Percentiles rank a stretch among this genome's conserved stretches.
Conservation (phyloP, 2,113 vertebrate species). For the Nothobranchius furzeri region DNA sequence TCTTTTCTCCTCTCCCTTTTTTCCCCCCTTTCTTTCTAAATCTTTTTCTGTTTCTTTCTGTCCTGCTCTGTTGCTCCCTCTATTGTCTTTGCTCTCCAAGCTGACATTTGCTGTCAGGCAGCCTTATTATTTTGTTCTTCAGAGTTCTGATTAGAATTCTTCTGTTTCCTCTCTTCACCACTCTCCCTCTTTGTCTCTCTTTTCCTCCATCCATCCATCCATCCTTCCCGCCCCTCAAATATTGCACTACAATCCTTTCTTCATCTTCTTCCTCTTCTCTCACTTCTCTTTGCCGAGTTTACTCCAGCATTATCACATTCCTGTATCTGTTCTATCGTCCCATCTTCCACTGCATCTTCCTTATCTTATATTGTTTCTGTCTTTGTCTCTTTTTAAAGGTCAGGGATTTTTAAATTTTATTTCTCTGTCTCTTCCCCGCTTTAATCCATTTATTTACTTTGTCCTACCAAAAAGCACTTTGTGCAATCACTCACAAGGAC, state of each 20-base stretch:
- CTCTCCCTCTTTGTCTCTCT: slow-evolving; percentile 29
- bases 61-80: slow-evolving; percentile 39
- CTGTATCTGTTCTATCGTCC: slow-evolving; percentile 38
- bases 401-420: slow-evolving; percentile 23
- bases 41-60: slow-evolving; percentile 13
- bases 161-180: slow-evolving; percentile 32
- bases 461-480: slow-evolving; percentile 49
- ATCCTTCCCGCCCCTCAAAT: slow-evolving; percentile 28
- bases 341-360: slow-evolving; percentile 48
- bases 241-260: slow-evolving; percentile 32
- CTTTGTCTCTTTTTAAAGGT: slow-evolving; percentile 64
- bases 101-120: slow-evolving; percentile 78
- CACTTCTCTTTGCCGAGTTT: slow-evolving; percentile 49
- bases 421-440: not conserved
- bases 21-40: not conserved
- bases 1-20: slow-evolving; percentile 7
- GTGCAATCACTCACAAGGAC: slow-evolving; percentile 62
- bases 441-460: not conserved
- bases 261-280: slow-evolving; percentile 17
- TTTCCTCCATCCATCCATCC: slow-evolving; percentile 19
- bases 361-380: slow-evolving; percentile 34
- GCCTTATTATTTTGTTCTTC: slow-evolving; percentile 78
- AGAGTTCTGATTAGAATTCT: slow-evolving; percentile 75
- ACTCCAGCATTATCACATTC: slow-evolving; percentile 61
- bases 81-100: slow-evolving; percentile 52